A percentile compares a stretch with the other conserved stretches of the same genome.
These are phyloP conservation scores for Aptenodytes forsteri DNA, from an alignment of 2,113 vertebrate genomes.

Conservation along the genomic window DNA sequence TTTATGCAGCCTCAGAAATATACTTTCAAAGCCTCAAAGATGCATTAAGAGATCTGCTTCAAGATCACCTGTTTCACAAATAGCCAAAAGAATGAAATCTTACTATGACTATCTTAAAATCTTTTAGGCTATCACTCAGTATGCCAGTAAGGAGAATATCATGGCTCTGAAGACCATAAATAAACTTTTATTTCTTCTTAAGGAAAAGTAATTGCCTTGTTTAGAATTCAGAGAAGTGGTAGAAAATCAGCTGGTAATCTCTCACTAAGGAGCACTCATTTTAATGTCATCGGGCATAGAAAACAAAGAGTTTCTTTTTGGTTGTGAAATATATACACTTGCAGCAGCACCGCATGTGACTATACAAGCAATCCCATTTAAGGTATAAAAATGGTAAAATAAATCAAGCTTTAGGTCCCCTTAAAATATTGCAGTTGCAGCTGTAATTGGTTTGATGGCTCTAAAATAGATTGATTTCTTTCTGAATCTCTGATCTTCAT, in stretches of 20 bases:
- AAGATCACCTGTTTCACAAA: neutral
- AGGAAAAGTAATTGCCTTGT: conserved; percentile 7
- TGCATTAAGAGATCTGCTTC: neutral
- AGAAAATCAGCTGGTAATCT: conserved; percentile 23
- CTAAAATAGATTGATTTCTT: neutral
- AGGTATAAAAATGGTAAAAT: neutral
- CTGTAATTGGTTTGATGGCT: neutral
- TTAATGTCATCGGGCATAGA: neutral
- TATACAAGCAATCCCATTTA: neutral
- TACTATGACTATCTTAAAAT: neutral
- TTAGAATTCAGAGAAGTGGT: neutral
- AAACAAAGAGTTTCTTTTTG: neutral
- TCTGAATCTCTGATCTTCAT: neutral
- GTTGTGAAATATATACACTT: neutral
- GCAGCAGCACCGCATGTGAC: neutral
- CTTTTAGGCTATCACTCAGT: neutral
- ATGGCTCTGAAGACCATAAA: neutral
- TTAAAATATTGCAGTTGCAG: neutral
- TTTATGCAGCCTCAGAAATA: neutral
- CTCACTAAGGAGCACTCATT: neutral
- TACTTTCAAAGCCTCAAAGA: neutral
- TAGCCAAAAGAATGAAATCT: neutral
- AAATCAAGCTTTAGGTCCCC: neutral
- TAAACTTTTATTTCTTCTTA: conserved; percentile 5
- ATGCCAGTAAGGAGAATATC: neutral